These are phyloP conservation scores for Coreius guichenoti DNA, from an alignment of 2,797 vertebrate species.

Conservation along the genomic window DNA sequence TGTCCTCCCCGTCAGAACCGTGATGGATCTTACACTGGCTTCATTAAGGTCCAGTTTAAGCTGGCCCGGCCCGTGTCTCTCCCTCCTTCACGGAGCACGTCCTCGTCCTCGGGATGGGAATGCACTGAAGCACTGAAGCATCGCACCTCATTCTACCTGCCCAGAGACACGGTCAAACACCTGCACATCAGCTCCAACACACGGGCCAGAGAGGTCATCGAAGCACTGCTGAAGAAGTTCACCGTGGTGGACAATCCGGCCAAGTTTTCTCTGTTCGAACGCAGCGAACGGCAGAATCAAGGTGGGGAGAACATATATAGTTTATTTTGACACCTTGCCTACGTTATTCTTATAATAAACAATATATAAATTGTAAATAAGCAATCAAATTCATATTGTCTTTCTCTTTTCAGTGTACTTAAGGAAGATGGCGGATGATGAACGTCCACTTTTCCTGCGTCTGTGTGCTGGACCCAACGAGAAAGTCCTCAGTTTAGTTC, in stretches of 20 bases:
- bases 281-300: constrained; percentile 87
- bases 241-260: constrained; percentile 92
- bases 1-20: constrained; percentile 80
- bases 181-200: constrained; percentile 92
- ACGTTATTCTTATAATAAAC: neutral
- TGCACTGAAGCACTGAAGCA: constrained; percentile 75
- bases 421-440: constrained; percentile 87
- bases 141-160: constrained; percentile 96
- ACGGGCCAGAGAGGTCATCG: constrained; percentile 89
- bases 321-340: neutral
- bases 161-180: constrained; percentile 93
- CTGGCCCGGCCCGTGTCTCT: constrained; percentile 90
- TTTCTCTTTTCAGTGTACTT: constrained; percentile 79
- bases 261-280: constrained; percentile 95
- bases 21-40: constrained; percentile 93
- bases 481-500: constrained; percentile 86
- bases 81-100: constrained; percentile 79
- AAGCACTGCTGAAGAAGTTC: constrained; percentile 95
- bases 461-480: constrained; percentile 91
- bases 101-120: constrained; percentile 71
- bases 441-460: constrained; percentile 86
- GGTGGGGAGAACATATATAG: constrained; percentile 71
- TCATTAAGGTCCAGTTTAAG: constrained; percentile 96
- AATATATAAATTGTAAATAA: neutral
- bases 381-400: neutral